A percentile compares a stretch with the other conserved stretches of the same genome.
Conservation (phyloP, 2,113 vertebrate genomes). For the Xiphophorus couchianus region DNA sequence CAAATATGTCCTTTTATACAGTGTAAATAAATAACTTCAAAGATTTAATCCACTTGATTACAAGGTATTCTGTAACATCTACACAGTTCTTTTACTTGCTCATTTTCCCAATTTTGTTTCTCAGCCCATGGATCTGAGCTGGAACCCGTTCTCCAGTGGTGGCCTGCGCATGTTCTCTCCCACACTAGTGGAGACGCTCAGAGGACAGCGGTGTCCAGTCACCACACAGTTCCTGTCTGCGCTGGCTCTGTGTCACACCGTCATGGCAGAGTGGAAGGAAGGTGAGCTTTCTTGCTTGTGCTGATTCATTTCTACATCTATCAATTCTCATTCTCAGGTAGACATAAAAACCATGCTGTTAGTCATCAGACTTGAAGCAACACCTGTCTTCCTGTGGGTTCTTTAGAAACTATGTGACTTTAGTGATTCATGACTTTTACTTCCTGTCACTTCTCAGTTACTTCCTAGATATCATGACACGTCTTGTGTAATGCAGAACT, state of each 20-base stretch:
- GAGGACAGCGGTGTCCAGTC: conserved; percentile 33
- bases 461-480: neutral
- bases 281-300: conserved; percentile 62
- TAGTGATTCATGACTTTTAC: neutral
- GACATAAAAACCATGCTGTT: neutral
- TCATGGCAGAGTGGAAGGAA: conserved; percentile 86
- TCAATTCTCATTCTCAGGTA: neutral
- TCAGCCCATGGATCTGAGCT: conserved; percentile 76
- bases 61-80: neutral
- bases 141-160: conserved; percentile 77
- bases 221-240: conserved; percentile 86
- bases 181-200: conserved; percentile 72
- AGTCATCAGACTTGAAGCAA: neutral
- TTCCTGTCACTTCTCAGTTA: too few species aligned
- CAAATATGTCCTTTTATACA: neutral
- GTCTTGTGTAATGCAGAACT: neutral
- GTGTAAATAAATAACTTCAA: neutral
- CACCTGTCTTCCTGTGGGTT: neutral
- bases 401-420: too few species aligned
- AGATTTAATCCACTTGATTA: neutral
- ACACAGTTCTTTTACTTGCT: neutral
- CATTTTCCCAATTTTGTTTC: neutral
- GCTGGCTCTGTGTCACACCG: conserved; percentile 91
- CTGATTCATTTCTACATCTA: neutral
- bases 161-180: conserved; percentile 69